Conservation (phyloP, 1,140 invertebrate genomes). For the Pogonus chalceus region DNA sequence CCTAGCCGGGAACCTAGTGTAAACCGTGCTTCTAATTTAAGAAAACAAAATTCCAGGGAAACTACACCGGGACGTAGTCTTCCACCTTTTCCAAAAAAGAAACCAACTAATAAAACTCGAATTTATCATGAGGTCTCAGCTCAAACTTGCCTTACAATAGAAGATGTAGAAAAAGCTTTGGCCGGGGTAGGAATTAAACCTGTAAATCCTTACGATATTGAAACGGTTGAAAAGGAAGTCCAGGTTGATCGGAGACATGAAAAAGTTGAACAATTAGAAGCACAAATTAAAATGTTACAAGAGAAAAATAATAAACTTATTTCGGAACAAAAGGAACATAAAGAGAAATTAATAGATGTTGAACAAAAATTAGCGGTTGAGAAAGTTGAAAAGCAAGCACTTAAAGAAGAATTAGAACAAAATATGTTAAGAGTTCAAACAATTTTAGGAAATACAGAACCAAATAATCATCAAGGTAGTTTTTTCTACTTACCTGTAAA, state of each 20-base stretch:
- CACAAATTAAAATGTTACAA: conserved; percentile 40
- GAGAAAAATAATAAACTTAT: conserved; percentile 30
- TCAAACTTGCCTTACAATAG: conserved; percentile 61
- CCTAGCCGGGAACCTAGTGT: conserved; percentile 35
- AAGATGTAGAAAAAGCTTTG: conserved; percentile 59
- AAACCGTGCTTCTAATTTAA: conserved; percentile 24
- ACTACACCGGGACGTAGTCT: conserved; percentile 37
- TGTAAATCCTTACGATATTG: conserved; percentile 27
- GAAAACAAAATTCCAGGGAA: conserved; percentile 35
- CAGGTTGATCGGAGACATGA: conserved; percentile 55
- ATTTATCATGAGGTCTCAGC: conserved; percentile 68
- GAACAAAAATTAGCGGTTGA: conserved; percentile 49
- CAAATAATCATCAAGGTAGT: neutral
- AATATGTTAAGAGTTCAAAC: conserved; percentile 61
- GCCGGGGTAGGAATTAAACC: conserved; percentile 43
- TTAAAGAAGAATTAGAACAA: conserved; percentile 57
- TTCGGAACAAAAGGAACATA: conserved; percentile 32
- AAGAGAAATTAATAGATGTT: conserved; percentile 38
- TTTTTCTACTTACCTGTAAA: neutral
- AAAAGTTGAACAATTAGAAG: conserved; percentile 47
- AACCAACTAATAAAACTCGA: conserved; percentile 41
- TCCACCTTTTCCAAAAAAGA: conserved; percentile 43
- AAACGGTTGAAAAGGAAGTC: conserved; percentile 38
- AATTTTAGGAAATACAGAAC: conserved; percentile 42
- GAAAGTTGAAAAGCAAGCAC: conserved; percentile 55